These are phyloP conservation scores for Erythrolamprus reginae DNA, from an alignment of 2,113 vertebrate species.

Conservation along the genomic window DNA sequence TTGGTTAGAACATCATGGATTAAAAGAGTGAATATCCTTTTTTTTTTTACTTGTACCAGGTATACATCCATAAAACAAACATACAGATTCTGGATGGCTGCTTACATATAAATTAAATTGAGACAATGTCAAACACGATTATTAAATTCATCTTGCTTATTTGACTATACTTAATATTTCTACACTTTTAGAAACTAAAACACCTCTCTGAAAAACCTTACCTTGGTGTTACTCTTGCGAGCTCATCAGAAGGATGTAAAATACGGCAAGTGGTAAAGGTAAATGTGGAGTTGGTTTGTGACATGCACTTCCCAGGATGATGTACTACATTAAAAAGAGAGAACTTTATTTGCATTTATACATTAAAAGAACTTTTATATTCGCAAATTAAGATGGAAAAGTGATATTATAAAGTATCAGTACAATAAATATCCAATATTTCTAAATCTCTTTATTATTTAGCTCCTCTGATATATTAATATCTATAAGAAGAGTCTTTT, in stretches of 20 bases:
- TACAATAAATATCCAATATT: constrained; percentile 32
- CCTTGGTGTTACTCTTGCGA: constrained; percentile 92
- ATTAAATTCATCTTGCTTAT: neutral
- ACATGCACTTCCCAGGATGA: constrained; percentile 97
- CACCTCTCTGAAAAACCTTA: constrained; percentile 61
- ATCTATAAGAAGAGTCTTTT: constrained; percentile 19
- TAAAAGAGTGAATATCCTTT: neutral
- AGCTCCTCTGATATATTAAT: constrained; percentile 12
- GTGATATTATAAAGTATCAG: constrained; percentile 60
- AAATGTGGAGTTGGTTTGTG: constrained; percentile 95
- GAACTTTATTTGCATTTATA: constrained; percentile 67
- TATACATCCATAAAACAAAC: neutral
- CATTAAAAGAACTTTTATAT: constrained; percentile 38
- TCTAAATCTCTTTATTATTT: neutral
- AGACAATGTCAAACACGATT: rapidly evolving
- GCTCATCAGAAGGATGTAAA: constrained; percentile 92
- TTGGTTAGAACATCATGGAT: neutral
- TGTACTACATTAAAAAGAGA: constrained; percentile 74
- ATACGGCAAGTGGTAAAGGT: constrained; percentile 98
- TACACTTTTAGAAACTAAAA: neutral
- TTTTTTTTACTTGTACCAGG: neutral
- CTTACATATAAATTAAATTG: neutral
- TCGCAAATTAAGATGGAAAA: constrained; percentile 48
- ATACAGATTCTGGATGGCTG: neutral
- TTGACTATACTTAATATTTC: neutral